A percentile compares a stretch with the other conserved stretches of the same genome.
Evolutionary conservation across 2,888 invertebrate genomes (phyloP).

Genomic region (Cyrtodaria siliqua): DNA sequence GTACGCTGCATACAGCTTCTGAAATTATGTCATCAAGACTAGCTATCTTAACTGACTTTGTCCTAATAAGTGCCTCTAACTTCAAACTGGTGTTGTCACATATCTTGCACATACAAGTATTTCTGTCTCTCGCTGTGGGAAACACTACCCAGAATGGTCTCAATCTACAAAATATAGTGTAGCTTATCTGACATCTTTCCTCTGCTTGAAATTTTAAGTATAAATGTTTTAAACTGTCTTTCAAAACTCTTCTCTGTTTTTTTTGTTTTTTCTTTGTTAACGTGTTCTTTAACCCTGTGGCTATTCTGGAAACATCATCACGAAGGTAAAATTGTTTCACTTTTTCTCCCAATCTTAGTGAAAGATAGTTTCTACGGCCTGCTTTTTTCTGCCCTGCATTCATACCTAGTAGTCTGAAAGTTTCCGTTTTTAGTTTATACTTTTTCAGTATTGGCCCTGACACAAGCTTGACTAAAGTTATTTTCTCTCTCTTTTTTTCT

Average conservation of each 20-base stretch:
- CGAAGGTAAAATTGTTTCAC: slow-evolving; percentile 15
- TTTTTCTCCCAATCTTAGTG: slow-evolving; percentile 9
- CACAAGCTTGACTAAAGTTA: too few species aligned
- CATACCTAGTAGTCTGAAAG: neutral
- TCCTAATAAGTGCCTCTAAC: slow-evolving; percentile 18
- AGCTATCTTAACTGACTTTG: slow-evolving; percentile 9
- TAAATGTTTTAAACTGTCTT: slow-evolving; percentile 34
- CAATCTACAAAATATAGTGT: slow-evolving; percentile 36
- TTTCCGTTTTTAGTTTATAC: slow-evolving; percentile 16
- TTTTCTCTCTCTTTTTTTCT: too few species aligned
- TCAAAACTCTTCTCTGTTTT: slow-evolving; percentile 47
- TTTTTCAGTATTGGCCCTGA: slow-evolving; percentile 1
- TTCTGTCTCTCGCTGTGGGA: slow-evolving; percentile 44
- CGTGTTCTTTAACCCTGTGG: slow-evolving; percentile 17
- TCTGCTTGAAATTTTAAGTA: slow-evolving; percentile 44
- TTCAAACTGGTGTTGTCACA: slow-evolving; percentile 45
- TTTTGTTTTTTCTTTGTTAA: slow-evolving; percentile 31
- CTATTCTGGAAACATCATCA: slow-evolving; percentile 20
- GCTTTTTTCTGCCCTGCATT: neutral
- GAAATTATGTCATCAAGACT: slow-evolving; percentile 8
- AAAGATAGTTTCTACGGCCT: neutral
- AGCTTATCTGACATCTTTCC: slow-evolving; percentile 11
- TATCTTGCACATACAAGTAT: slow-evolving; percentile 53
- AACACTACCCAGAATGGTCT: slow-evolving; percentile 52
- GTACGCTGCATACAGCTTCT: slow-evolving; percentile 5